Conservation (phyloP, 2,113 vertebrate species). For the Ciconia stormi region DNA sequence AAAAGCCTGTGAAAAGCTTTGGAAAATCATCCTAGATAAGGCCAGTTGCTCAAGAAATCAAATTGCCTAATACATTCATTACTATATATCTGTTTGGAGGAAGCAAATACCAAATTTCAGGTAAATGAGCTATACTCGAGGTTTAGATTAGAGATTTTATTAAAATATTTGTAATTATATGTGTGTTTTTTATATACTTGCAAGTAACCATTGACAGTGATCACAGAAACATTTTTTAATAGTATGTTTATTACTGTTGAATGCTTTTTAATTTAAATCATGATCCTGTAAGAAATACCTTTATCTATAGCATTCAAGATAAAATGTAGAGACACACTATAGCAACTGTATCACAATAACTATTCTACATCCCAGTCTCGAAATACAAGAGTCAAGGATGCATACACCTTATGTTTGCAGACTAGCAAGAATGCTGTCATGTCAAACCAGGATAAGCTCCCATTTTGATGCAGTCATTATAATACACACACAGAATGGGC, state of each 20-base stretch:
- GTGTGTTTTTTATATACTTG: not conserved
- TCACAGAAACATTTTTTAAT: not conserved
- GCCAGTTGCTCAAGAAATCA: not conserved
- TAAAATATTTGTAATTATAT: not conserved
- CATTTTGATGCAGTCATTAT: not conserved
- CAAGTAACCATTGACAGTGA: not conserved
- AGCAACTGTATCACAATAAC: not conserved
- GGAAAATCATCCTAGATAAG: not conserved
- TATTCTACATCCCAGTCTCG: not conserved
- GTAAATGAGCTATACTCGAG: not conserved
- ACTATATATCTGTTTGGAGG: not conserved
- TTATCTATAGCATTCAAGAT: not conserved
- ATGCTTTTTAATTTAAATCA: not conserved
- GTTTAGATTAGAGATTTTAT: not conserved
- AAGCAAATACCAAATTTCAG: not conserved
- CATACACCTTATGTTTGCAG: not conserved
- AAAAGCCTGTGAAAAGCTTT: slow-evolving; percentile 13
- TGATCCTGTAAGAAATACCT: not conserved
- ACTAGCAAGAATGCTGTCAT: not conserved
- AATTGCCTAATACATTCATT: not conserved
- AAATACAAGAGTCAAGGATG: not conserved
- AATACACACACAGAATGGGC: not conserved
- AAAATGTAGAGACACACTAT: not conserved
- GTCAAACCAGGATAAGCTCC: not conserved
- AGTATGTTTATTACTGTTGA: not conserved